Evolutionary conservation across 2,888 invertebrate genomes (phyloP), one percentile per base, ranked within the genome.

Genomic region (Copidosoma aretas): DNA sequence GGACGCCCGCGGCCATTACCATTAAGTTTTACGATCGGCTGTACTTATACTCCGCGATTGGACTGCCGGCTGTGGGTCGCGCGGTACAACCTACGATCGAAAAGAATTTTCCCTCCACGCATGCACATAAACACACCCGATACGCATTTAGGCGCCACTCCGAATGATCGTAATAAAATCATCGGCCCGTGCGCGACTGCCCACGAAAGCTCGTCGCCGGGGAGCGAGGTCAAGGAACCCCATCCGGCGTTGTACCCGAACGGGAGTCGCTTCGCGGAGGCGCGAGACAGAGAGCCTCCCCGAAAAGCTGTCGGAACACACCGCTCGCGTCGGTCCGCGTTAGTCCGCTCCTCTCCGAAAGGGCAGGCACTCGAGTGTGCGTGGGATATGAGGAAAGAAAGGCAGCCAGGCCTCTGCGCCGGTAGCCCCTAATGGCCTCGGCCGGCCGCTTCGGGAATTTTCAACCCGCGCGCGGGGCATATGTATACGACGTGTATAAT

Each of bases 21-120:
- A 64, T 68, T 64, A 68, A 64, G 64, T 64, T 64, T 68, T 52
- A 68, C 61, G 43, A 52, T 51, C 57, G 43, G 17, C 24, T 12
- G 62, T 41, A 52, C 39, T 60, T 32, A 43, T 14, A n/a, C 17
- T 46, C 19, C 24, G 25, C 54, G 60, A 62, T 62, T 64, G 63
- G 59, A 46, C 53, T 46, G 21, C 21, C 24, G 39, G 49, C 52
- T 53, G 24, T 61, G 41, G 61, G 57, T 61, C 59, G n/a, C 39
- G 43, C 52, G 60, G n/a, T 60, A 19, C 41, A 60, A 17, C 49
- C 46, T 46, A 15, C 22, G 17, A 22, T 58, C 14, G 3, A 32
- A 64, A 22, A 24, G 64, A 64, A 61, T 57, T 59, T 59, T 43
- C 46, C 25, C 25, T 49, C 17, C 17, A 12, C 17, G 43, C n/a